Evolutionary conservation across 2,113 vertebrate species (phyloP), one percentile per base, ranked within the genome.

Genomic region (Paraplagusia blochii): DNA sequence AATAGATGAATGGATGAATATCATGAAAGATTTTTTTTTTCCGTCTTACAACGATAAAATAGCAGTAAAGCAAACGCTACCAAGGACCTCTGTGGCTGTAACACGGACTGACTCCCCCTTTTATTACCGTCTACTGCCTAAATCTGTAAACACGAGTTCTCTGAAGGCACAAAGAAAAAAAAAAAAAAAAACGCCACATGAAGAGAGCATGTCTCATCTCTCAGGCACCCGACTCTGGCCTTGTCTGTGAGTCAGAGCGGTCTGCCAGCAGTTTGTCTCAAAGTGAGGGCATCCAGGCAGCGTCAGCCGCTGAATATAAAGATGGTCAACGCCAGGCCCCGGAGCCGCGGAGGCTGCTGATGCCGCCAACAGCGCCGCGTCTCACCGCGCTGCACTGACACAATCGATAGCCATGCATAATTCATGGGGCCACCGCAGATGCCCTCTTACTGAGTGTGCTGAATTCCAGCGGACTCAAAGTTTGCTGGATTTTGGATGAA

Each of bases 391-490:
- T 69, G 62, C 44, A 82, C 81, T 81, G 86, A 86, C 82, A 82
- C 83, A 76, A 85, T 88, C 87, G 74, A 89, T 87, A 85, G 76
- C 75, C 53, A 75, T 88, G 88, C 84, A 89, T 89, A 80, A 89
- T 89, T 89, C 86, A 89, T 88, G 60, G 66, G 54, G 63, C 58
- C 47, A 50, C 54, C 34, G 33, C 78, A 82, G 84, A 79, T 69
- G 65, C 79, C 87, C 81, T 88, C 79, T 81, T 77, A 19, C 76
- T 57, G 72, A 83, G 81, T 75, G 58, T 75, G 58, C 76, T 83
- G 72, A 76, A 69, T 85, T 84, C 74, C 81, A 83, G 57, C 74
- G 38, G 72, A 75, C 66, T 73, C 77, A 76, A 79, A 80, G 72
- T 85, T 85, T 82, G 75, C 58, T 44, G 70, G 38, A 47, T 46